Conservation (phyloP, 2,888 invertebrate genomes). For the Orthosia gracilis region DNA sequence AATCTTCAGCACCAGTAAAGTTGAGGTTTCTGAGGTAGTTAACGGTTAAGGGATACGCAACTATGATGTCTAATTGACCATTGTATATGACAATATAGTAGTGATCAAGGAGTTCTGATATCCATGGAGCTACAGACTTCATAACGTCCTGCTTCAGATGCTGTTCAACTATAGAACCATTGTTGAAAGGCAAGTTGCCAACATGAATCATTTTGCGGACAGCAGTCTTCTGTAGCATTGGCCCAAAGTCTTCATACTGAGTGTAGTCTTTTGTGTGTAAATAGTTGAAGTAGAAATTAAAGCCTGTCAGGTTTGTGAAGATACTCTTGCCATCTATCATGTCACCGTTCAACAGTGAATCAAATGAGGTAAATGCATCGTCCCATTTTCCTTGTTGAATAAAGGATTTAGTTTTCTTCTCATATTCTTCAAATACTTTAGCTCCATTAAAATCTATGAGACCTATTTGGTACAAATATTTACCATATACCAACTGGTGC, state of each 20-base stretch:
- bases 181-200: conserved; percentile 94
- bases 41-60: conserved; percentile 96
- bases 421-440: conserved; percentile 91
- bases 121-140: conserved; percentile 94
- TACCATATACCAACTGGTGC: conserved; percentile 94
- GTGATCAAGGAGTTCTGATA: conserved; percentile 92
- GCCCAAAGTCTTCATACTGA: conserved; percentile 89
- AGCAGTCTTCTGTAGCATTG: conserved; percentile 92
- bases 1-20: conserved; percentile 93
- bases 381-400: conserved; percentile 93
- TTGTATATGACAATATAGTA: conserved; percentile 96
- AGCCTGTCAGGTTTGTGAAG: conserved; percentile 94
- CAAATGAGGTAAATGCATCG: conserved; percentile 94
- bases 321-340: conserved; percentile 91
- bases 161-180: conserved; percentile 92
- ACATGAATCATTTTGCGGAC: conserved; percentile 96
- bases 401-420: conserved; percentile 90
- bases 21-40: conserved; percentile 94
- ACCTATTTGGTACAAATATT: conserved; percentile 95
- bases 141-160: conserved; percentile 95
- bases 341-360: conserved; percentile 93
- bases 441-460: conserved; percentile 93
- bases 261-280: conserved; percentile 92
- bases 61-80: conserved; percentile 97
- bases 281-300: conserved; percentile 94